These are phyloP conservation scores for Eretmochelys imbricata DNA, from an alignment of 2,113 vertebrate genomes.

Conservation along the genomic window DNA sequence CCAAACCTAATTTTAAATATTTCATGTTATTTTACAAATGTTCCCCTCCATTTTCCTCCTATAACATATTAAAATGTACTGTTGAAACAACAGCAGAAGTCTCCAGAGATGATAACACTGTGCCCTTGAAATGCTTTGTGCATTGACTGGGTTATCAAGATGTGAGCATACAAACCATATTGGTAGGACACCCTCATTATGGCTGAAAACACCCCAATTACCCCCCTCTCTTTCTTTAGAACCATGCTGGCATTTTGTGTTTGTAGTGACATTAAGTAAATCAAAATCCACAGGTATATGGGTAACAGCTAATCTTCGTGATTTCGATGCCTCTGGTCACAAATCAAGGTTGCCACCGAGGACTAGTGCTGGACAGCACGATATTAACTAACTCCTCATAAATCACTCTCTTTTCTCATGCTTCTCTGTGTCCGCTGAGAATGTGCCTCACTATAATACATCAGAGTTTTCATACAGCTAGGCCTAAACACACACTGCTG, in stretches of 20 bases:
- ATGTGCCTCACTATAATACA: accelerated
- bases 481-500: accelerated
- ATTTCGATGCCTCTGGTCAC: background rate
- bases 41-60: background rate
- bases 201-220: background rate
- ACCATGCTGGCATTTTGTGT: background rate
- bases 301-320: background rate
- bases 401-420: background rate
- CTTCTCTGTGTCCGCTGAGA: background rate
- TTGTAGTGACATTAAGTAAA: background rate
- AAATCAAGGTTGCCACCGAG: background rate
- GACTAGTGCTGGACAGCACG: background rate
- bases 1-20: background rate
- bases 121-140: background rate
- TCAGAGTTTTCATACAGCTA: background rate
- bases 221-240: background rate
- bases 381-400: background rate
- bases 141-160: background rate
- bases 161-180: background rate
- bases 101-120: background rate
- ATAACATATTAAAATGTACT: constrained; percentile 4
- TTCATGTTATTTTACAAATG: background rate
- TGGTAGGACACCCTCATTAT: background rate
- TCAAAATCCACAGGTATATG: background rate
- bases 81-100: background rate